Percentiles rank a stretch among this genome's conserved stretches.
phyloP scores from a whole-genome alignment of 92 coral and sea anemone species.

The Epizoanthus illoricatus region DNA sequence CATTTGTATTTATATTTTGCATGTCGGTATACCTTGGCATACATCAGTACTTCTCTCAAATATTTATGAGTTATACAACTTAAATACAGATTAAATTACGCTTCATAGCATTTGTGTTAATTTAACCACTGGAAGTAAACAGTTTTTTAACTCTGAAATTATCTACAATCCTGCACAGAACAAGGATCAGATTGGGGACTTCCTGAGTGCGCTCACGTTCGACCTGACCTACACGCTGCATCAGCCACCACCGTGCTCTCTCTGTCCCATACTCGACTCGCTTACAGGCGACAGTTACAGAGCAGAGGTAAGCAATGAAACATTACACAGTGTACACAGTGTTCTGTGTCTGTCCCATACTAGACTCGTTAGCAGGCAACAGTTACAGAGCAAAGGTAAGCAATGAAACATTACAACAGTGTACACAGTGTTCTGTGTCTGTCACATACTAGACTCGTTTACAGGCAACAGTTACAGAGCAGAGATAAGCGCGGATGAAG shows the following conservation, averaged over 20 bases:
- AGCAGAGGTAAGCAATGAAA: constrained; percentile 49
- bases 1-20: no score
- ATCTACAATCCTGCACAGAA: constrained; percentile 41
- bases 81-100: no score
- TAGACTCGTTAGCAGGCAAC: constrained; percentile 56
- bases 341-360: constrained; percentile 4
- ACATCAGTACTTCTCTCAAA: no score
- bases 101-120: no score
- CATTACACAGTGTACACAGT: not conserved
- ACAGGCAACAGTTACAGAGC: no score
- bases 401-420: not conserved
- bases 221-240: constrained; percentile 68
- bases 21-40: no score
- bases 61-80: no score
- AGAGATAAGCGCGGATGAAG: no score
- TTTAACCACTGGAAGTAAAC: no score
- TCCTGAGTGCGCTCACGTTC: constrained; percentile 58
- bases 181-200: constrained; percentile 46
- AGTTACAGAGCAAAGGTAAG: constrained; percentile 62
- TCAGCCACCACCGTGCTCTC: constrained; percentile 42
- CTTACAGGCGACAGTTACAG: constrained; percentile 56
- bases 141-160: not conserved
- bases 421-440: no score
- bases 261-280: constrained; percentile 71
- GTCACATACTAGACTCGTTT: constrained; percentile 49